phyloP scores from a whole-genome alignment of 1,140 invertebrate species.

The Odontomachus brunneus region DNA sequence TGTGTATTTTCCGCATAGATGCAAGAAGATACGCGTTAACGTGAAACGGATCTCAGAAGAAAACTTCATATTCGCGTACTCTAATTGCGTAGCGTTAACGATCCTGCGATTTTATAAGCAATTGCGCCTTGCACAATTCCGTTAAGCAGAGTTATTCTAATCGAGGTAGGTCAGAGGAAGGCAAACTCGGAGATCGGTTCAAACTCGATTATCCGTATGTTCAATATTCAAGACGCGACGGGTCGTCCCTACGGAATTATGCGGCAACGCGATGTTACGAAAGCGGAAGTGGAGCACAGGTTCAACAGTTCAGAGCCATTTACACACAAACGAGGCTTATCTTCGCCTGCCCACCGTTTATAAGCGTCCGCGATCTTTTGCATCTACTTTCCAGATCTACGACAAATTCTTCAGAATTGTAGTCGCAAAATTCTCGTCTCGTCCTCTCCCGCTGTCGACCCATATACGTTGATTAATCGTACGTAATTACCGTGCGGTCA shows the following conservation, averaged over 20 bases:
- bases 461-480: conserved; percentile 18
- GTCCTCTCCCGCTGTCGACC: background rate
- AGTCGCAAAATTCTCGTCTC: background rate
- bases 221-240: conserved; percentile 68
- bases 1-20: too few species aligned
- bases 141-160: conserved; percentile 8
- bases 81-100: too few species aligned
- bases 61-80: too few species aligned
- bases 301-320: conserved; percentile 75
- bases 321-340: conserved; percentile 64
- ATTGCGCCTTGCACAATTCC: background rate
- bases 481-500: background rate
- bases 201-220: conserved; percentile 49
- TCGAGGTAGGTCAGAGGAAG: background rate
- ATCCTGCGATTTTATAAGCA: background rate
- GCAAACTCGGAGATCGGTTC: conserved; percentile 7
- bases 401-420: conserved; percentile 12
- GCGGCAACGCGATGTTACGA: conserved; percentile 64
- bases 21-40: background rate
- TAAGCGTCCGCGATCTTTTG: conserved; percentile 59
- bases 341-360: conserved; percentile 69
- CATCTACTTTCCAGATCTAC: background rate
- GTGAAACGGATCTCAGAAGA: too few species aligned
- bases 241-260: conserved; percentile 61
- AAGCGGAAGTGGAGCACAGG: conserved; percentile 73